These are phyloP conservation scores for Paraescarpia echinospica DNA, from an alignment of 1,140 invertebrate species.

Conservation along the genomic window DNA sequence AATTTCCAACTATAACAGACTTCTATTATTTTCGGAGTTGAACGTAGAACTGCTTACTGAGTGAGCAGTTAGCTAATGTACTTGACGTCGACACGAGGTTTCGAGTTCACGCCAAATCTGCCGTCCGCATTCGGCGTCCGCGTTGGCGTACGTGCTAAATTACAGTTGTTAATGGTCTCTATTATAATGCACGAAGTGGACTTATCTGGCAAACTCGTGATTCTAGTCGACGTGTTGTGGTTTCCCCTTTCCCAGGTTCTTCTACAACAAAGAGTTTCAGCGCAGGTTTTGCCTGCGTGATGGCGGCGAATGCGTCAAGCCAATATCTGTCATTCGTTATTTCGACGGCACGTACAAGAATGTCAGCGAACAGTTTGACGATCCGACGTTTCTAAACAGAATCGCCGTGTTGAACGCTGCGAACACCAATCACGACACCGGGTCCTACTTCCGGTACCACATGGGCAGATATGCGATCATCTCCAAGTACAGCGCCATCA, in stretches of 20 bases:
- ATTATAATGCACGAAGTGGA: too few relatives aligned
- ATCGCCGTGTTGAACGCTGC: constrained; percentile 24
- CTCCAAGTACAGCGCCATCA: not conserved
- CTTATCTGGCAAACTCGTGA: not conserved
- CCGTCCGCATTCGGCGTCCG: too few relatives aligned
- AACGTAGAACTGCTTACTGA: too few relatives aligned
- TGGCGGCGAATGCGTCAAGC: constrained; percentile 19
- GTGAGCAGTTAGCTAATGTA: too few relatives aligned
- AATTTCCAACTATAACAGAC: too few relatives aligned
- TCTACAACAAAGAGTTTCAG: constrained; percentile 19
- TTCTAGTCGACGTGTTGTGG: not conserved
- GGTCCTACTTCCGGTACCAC: constrained; percentile 16
- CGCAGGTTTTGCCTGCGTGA: constrained; percentile 7
- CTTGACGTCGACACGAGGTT: too few relatives aligned
- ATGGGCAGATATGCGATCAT: constrained; percentile 24
- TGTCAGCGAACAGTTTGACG: constrained; percentile 15
- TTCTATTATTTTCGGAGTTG: too few relatives aligned
- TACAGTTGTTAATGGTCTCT: too few relatives aligned
- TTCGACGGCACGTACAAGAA: constrained; percentile 29
- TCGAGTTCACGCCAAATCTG: too few relatives aligned
- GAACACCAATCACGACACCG: constrained; percentile 12
- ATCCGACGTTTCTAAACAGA: constrained; percentile 28
- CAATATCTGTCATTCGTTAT: constrained; percentile 27
- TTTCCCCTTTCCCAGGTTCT: not conserved
- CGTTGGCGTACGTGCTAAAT: too few relatives aligned